Base-by-base conservation (phyloP, 2,888 invertebrate genomes). In the Torymus aiolomorphi region DNA sequence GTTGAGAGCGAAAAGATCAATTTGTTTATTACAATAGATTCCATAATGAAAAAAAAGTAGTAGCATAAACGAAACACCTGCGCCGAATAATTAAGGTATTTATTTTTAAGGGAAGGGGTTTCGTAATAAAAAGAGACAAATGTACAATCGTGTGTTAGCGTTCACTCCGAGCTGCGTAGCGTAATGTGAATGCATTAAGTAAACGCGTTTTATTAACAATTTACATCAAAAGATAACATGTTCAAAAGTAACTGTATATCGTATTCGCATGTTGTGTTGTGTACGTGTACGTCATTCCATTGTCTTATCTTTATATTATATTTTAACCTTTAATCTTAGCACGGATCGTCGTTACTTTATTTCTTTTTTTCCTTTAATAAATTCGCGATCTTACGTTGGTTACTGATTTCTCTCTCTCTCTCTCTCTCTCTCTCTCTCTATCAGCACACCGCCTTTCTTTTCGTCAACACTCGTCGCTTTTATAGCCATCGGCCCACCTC, bases 171-270 rank as follows among this genome's bases (percentile, higher is more conserved):
- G 59, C 52, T 71, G 65, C 65, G 13, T 75, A 61, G 54, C 54
- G 42, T 61, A 75, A 61, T 78, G 24, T 56, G 54, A 78, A 66
- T 74, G 66, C 71, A 75, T 20, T 51, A 70, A 66, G 71, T 71
- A 72, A 78, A 81, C 65, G 65, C 59, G 56, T 75, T 78, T 78
- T 78, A 78, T 81, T 75, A 81, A 81, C 77, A 81, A 81, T 88
- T 87, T 88, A 89, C 88, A 88, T 88, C 86, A 87, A 89, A 88
- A 87, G 88, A 87, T 88, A 89, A 89, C 88, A 87, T 86, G 86
- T 88, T 87, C 80, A 85, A 88, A 88, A 87, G 83, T 87, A 87
- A 87, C 82, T 84, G 84, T 85, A 83, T 84, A 85, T 86, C 80
- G 82, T 84, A 83, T 80, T 83, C 16, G 63, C 66, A 42, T 66